Base-by-base conservation (phyloP, 2,888 invertebrate species). In the Seira sanloemensis region DNA sequence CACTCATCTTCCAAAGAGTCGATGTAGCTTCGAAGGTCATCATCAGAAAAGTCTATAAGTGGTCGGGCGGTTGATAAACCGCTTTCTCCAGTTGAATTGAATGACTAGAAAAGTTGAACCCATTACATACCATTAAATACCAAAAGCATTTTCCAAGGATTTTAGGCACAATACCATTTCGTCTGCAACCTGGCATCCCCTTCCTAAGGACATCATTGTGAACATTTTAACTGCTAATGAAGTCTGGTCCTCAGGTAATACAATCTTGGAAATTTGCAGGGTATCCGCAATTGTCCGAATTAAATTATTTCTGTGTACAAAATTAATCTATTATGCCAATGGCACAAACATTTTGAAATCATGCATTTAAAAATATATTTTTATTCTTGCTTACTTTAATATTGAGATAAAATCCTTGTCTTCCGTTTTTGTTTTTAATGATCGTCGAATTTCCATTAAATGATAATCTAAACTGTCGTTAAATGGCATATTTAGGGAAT, bases 171-270 rank as follows among this genome's bases (percentile, higher is more conserved):
- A 80, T 75, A 88, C 89, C 89, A 89, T 88, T 84, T 86, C 85
- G 21, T 88, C 86, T 0, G 88, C 88, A 23, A 89, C 68, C 37
- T 88, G 88, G 18, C 76, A 75, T 21, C 89, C 89, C 26, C 89
- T 62, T 65, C 89, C 89, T 5, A 88, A 54, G 0, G 89, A 86
- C 88, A 89, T 88, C 66, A 87, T 81, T 1, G 86, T 72, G 58
- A 89, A 88, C 89, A 89, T 89, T 62, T 88, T 86, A n/a, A 87
- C 84, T 12, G 88, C 88, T 68, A 89, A 54, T 2, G 82, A 74
- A 0, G 88, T 87, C 76, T 89, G 89, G 50, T 88, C 86, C 50
- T 88, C 88, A 18, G 87, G 82, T 18, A 87, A 24, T 7, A 89
- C 23, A 19, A 89, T 66, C 86, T 85, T 88, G 21, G 65, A 68